Base-by-base conservation (phyloP, 2,888 invertebrate genomes). In the Lycaena phlaeas region DNA sequence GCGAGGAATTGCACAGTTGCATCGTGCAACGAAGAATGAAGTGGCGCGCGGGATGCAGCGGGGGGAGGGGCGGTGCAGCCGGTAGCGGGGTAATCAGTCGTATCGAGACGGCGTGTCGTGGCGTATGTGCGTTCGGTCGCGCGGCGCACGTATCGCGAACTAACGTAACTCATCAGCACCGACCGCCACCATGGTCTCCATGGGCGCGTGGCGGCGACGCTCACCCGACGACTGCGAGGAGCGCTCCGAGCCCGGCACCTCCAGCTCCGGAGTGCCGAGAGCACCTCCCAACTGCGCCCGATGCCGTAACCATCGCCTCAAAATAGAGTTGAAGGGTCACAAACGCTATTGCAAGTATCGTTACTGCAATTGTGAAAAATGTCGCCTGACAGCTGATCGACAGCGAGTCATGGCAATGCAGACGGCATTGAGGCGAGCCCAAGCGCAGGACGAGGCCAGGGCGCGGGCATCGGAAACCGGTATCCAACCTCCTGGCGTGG, bases 261-360 rank as follows among this genome's bases (percentile, higher is more conserved):
- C 78, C 60, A 77, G 89, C 68, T 87, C 89, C 41, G 74, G 84
- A 42, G 87, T 87, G 34, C 90, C 93, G 10, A 88, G 95, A 44
- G 93, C 94, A 48, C 94, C 94, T 4, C 96, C 96, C 11, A 96
- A 95, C 78, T 97, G 96, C 74, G 95, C 95, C 30, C 90, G 96
- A 17, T 97, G 97, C 74, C 88, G 95, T 45, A 96, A 96, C 85
- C 97, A 97, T 76, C 89, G 92, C n/a, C 86, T 94, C 62, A 94
- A 94, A 70, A 91, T 94, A 52, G 90, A 91, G 71, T 87, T 96
- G 50, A 95, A 95, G 75, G 96, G 95, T 10, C 97, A 97, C 85
- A 97, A 97, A 72, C 88, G 95, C 18, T 95, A 95, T 78, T 97
- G 97, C 87, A 89, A 90, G 61, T 96, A 87, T 77, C 90, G 94